phyloP scores from a whole-genome alignment of 1,140 invertebrate genomes.

The Megalopta genalis region DNA sequence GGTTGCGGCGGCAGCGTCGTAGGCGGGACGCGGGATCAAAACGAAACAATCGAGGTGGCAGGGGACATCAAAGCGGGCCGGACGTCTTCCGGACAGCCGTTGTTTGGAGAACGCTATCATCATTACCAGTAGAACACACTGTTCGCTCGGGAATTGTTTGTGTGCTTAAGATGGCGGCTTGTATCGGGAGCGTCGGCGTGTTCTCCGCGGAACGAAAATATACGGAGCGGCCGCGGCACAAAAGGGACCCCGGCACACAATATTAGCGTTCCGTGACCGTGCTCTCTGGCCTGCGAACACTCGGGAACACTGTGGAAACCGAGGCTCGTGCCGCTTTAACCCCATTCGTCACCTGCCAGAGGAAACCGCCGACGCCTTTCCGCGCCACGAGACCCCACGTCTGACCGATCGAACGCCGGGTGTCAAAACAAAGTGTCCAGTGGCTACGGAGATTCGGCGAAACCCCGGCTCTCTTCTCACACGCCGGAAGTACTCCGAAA shows the following conservation, averaged over 20 bases:
- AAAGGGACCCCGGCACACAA: constrained; percentile 24
- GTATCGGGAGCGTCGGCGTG: constrained; percentile 35
- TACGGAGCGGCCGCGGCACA: constrained; percentile 34
- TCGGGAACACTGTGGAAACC: constrained; percentile 35
- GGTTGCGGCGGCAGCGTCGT: too few species aligned
- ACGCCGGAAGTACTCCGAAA: constrained; percentile 2
- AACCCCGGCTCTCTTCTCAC: too few species aligned
- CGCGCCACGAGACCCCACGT: not conserved
- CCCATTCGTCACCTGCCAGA: constrained; percentile 42
- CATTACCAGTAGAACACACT: constrained; percentile 30
- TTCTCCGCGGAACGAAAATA: constrained; percentile 69
- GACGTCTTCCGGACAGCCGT: constrained; percentile 21
- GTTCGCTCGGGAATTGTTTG: constrained; percentile 55
- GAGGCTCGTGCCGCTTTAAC: constrained; percentile 31
- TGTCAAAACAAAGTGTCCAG: constrained; percentile 30
- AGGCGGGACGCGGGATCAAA: not conserved
- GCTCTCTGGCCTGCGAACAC: constrained; percentile 34
- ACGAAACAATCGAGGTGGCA: not conserved
- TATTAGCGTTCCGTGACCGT: constrained; percentile 35
- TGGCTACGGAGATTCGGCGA: not conserved
- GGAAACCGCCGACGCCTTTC: constrained; percentile 7
- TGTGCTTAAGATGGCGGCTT: constrained; percentile 61
- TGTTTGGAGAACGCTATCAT: constrained; percentile 40
- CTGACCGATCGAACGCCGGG: constrained; percentile 8
- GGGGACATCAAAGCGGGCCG: constrained; percentile 21